These are phyloP conservation scores for Rhineura floridana DNA, from an alignment of 2,113 vertebrate species.

Conservation along the genomic window DNA sequence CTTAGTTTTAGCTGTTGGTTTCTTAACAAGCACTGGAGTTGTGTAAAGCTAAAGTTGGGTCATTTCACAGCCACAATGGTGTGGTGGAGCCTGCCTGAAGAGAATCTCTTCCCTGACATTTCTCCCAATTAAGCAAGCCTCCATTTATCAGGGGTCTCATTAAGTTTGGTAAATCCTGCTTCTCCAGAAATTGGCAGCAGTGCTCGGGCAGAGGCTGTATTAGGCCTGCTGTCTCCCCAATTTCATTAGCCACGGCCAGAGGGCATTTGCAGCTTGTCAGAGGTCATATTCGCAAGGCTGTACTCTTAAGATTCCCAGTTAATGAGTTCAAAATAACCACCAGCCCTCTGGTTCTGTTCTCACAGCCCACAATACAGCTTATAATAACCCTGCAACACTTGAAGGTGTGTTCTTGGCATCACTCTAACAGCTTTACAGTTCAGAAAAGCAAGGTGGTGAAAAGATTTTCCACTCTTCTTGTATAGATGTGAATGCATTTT, in stretches of 20 bases:
- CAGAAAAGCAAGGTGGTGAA: neutral
- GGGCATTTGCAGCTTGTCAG: neutral
- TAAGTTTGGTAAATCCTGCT: neutral
- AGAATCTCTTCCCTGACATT: neutral
- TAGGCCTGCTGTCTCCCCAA: neutral
- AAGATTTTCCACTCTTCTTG: neutral
- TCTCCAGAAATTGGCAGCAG: neutral
- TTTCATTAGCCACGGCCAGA: neutral
- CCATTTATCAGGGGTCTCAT: constrained; percentile 11
- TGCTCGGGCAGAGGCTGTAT: neutral
- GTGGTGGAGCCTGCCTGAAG: neutral
- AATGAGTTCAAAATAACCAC: neutral
- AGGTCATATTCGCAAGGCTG: neutral
- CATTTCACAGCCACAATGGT: neutral
- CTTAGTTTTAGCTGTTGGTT: neutral
- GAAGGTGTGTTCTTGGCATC: neutral
- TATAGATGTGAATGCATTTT: neutral
- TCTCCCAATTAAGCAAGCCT: neutral
- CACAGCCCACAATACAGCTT: neutral
- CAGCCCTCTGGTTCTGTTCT: neutral
- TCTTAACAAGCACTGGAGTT: neutral
- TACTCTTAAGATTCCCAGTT: neutral
- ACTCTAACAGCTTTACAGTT: neutral
- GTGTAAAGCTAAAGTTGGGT: neutral
- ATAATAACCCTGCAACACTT: neutral